Conservation (phyloP, 1,140 invertebrate species). For the Arion vulgaris region DNA sequence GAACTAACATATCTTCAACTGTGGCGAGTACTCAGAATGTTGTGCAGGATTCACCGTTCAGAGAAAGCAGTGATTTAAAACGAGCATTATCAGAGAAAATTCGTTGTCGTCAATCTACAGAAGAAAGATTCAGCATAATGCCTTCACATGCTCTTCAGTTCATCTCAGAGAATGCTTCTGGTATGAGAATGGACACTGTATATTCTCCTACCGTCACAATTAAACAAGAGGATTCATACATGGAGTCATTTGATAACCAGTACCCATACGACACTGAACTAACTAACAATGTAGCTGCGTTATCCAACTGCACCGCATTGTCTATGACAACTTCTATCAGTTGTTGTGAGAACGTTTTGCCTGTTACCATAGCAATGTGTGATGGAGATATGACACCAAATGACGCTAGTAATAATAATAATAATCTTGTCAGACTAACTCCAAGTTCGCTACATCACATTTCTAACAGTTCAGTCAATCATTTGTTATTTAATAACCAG, state of each 20-base stretch:
- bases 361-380: conserved; percentile 27
- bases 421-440: neutral
- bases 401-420: neutral
- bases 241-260: conserved; percentile 6
- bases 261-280: conserved; percentile 15
- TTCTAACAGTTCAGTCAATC: neutral
- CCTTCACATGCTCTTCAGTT: conserved; percentile 24
- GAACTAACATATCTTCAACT: neutral
- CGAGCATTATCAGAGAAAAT: conserved; percentile 34
- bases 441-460: neutral
- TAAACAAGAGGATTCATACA: conserved; percentile 25
- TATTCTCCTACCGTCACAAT: conserved; percentile 12
- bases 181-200: neutral
- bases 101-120: conserved; percentile 14
- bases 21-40: neutral
- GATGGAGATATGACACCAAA: neutral
- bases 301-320: neutral
- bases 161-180: conserved; percentile 8
- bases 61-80: conserved; percentile 28
- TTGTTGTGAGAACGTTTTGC: neutral
- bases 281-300: neutral
- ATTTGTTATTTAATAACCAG: neutral
- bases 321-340: conserved; percentile 4
- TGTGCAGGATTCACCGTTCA: neutral
- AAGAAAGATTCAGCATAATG: conserved; percentile 7